Evolutionary conservation across 1,140 invertebrate genomes (phyloP).

Genomic region (Drosophila hydei): DNA sequence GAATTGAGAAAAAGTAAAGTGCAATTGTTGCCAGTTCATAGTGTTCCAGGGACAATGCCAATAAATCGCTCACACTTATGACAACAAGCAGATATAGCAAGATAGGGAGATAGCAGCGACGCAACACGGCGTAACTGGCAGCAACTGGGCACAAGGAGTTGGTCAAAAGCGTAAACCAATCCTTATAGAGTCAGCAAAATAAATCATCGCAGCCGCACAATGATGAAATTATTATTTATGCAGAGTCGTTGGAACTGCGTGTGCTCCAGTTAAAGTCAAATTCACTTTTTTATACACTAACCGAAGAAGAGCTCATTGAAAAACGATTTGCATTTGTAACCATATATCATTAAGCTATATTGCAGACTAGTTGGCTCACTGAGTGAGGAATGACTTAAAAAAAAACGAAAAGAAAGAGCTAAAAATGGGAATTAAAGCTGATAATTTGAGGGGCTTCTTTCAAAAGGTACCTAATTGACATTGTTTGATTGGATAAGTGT

Average conservation of each 20-base stretch:
- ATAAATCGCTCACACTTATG: conserved; percentile 65
- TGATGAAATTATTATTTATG: conserved; percentile 84
- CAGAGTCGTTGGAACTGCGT: conserved; percentile 62
- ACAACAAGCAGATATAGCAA: conserved; percentile 26
- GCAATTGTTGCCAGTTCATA: conserved; percentile 43
- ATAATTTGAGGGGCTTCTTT: too few species aligned
- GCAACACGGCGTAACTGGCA: neutral
- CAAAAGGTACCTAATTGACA: too few species aligned
- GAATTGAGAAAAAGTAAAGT: conserved; percentile 51
- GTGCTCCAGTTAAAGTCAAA: conserved; percentile 71
- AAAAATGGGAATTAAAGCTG: too few species aligned
- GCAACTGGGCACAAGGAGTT: conserved; percentile 18
- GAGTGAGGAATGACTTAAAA: too few species aligned
- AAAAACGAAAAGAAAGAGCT: too few species aligned
- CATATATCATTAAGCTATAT: too few species aligned
- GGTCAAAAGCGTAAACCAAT: conserved; percentile 56
- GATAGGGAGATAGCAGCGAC: neutral
- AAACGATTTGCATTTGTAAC: neutral
- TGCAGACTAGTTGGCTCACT: too few species aligned
- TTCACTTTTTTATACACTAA: conserved; percentile 53
- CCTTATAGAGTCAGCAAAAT: conserved; percentile 76
- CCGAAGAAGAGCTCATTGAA: neutral
- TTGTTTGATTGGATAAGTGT: too few species aligned
- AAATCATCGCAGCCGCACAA: conserved; percentile 78
- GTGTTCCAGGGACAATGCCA: conserved; percentile 52